phyloP scores from a whole-genome alignment of 92 coral and sea anemone genomes.

The Nematostella vectensis region DNA sequence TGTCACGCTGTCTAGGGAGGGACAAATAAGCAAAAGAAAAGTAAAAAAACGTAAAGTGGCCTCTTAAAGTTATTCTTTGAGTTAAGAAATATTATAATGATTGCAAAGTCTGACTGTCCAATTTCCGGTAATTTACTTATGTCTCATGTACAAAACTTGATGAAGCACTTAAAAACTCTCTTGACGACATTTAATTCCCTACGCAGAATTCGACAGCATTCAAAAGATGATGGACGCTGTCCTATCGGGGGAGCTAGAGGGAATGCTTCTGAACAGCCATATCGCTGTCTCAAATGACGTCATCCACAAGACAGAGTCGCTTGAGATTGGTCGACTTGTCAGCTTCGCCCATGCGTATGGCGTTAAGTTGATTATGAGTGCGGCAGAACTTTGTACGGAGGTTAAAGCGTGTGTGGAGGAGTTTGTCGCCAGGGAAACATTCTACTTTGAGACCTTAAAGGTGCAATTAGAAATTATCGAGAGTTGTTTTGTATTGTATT shows the following conservation, averaged over 20 bases:
- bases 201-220: background rate
- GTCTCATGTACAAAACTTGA: no score
- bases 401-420: conserved; percentile 43
- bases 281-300: conserved; percentile 45
- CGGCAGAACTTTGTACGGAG: conserved; percentile 19
- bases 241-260: conserved; percentile 27
- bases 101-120: no score
- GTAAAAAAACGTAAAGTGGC: no score
- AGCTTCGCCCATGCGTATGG: conserved; percentile 31
- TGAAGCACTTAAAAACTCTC: no score
- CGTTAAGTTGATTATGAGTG: conserved; percentile 37
- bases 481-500: no score
- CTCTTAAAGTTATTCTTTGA: no score
- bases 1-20: no score
- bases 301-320: conserved; percentile 7
- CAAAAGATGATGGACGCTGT: conserved; percentile 38
- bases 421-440: conserved; percentile 12
- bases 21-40: no score
- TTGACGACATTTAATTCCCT: no score
- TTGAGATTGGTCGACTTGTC: conserved; percentile 64
- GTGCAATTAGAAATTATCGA: no score
- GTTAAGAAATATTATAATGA: no score
- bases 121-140: no score
- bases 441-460: conserved; percentile 22
- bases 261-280: conserved; percentile 67